Evolutionary conservation across 1,140 invertebrate species (phyloP), one percentile per base, ranked within the genome.

Genomic region (Pogonus chalceus): DNA sequence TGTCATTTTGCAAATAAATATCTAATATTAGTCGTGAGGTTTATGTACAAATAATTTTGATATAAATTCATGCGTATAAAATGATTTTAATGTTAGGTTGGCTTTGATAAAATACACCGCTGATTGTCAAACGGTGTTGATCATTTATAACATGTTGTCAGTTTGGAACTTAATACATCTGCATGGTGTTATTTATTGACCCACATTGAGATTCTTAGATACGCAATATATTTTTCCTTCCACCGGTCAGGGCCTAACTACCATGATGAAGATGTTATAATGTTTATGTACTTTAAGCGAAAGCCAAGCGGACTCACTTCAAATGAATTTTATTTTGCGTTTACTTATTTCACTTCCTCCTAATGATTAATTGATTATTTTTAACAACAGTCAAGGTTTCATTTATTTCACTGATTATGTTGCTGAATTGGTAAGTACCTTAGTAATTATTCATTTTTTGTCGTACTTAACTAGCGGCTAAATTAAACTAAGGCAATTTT

Each of bases 121-220:
- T 43, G 37, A 43, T 43, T 43, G 37, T 43, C 9, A 43, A 43
- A 43, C 18, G 37, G 4, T 43, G 37, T 43, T 43, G 37, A 18
- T 43, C 37, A 18, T 43, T 43, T 43, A 43, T 43, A 31, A 31
- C 14, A 14, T 31, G n/a, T n/a, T 31, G 9, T 43, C 9, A 18
- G 37, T 12, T 7, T 43, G 26, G 4, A 4, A 12, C 18, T 18
- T 12, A 43, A 43, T 43, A 9, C 18, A 43, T 12, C 14, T 7
- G 14, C 26, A 14, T 31, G 4, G 14, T 16, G 9, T 43, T 12
- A 43, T 43, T 12, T 12, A 43, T 43, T 43, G 37, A 18, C 37
- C 9, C 18, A 43, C 37, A 43, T 43, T 18, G 37, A 12, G 18
- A 12, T 10, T 43, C 18, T 18, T 43, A 16, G 18, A 16, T 43